Evolutionary conservation across 2,797 vertebrate genomes (phyloP).

Genomic region (Gobio occitaniae): DNA sequence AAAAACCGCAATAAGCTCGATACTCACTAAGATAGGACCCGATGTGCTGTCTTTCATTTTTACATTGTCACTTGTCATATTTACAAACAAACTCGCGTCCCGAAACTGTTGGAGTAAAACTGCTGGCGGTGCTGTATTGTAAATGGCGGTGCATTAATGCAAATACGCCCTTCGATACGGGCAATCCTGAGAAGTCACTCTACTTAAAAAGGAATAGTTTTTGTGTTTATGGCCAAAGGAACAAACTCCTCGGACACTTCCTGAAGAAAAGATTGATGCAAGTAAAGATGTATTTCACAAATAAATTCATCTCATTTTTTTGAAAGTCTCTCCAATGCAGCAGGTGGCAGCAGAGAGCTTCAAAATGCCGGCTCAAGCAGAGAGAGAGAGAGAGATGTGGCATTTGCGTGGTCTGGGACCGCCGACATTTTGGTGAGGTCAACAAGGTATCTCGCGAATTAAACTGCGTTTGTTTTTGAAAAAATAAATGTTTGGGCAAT

Average conservation of each 20-base stretch:
- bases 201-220: neutral
- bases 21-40: conserved; percentile 19
- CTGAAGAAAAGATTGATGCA: neutral
- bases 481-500: neutral
- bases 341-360: conserved; percentile 20
- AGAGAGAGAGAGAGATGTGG: neutral
- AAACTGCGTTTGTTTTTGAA: neutral
- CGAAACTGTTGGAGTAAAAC: conserved; percentile 17
- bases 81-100: neutral
- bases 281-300: neutral
- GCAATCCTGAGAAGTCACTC: neutral
- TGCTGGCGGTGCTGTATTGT: conserved; percentile 19
- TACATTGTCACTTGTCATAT: neutral
- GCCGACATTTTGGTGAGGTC: neutral
- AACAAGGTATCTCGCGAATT: too few relatives aligned
- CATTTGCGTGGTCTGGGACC: too few relatives aligned
- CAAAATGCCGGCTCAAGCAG: too few relatives aligned
- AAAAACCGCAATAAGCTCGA: neutral
- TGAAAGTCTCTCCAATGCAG: neutral
- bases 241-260: neutral
- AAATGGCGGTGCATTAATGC: conserved; percentile 21
- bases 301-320: neutral
- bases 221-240: neutral
- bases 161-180: neutral
- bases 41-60: neutral